Evolutionary conservation across 2,888 invertebrate species (phyloP), one percentile per base, ranked within the genome.

Genomic region (Caenorhabditis auriculariae): DNA sequence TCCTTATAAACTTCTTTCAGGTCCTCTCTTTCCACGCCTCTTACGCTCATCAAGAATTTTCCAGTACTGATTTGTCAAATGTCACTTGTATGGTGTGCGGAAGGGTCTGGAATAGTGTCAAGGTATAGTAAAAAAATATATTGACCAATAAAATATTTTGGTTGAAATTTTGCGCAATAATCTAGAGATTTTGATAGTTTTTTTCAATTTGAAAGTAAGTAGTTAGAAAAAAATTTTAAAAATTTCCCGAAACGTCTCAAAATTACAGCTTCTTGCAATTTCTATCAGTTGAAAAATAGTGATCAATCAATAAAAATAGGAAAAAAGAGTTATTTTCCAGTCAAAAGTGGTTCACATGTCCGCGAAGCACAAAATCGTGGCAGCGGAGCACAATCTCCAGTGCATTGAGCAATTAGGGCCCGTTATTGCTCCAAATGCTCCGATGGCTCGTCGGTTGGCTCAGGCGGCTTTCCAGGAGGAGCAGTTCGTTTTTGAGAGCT

Each of bases 21-120:
- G 67, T 72, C 0, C 54, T 72, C 6, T 69, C 72, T 26, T 72
- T 60, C 45, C 72, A 72, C 41, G 24, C 65, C 24, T 62, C 65
- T 0, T 72, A 72, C 43, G 61, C 72, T 32, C 72, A 72, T 44
- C 65, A 64, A 17, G 65, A 72, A 37, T 35, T 65, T 6, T 56
- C 62, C 38, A 53, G 48, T 7, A n/a, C 28, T 1, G 21, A 42
- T 2, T 29, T 60, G 2, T 29, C 19, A 4, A 37, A 58, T 19
- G 26, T 65, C 23, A 56, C 42, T 7, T 72, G 72, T 55, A 41
- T 67, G 3, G 27, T 72, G n/a, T 72, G 72, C 44, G 72, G 72
- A 38, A 58, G 54, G 19, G 46, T 54, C 41, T 55, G 68, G 59
- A 51, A 44, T 9, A 46, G 60, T 1, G 61, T 65, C 29, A 63